Evolutionary conservation across 2,797 vertebrate genomes (phyloP), one percentile per base, ranked within the genome.

Genomic region (Synanceia verrucosa): DNA sequence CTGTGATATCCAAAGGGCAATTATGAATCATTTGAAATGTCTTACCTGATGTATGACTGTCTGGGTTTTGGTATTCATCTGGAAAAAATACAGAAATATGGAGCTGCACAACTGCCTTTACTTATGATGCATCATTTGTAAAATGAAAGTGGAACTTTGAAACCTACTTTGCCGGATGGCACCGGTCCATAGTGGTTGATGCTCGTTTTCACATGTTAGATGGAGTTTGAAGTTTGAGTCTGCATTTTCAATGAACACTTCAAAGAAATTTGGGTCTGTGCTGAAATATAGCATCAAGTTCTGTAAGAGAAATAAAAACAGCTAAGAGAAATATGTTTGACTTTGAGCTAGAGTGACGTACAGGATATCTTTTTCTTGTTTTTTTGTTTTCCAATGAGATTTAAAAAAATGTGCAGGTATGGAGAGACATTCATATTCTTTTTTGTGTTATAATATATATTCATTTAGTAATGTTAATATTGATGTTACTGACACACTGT

Each of bases 201-300:
- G 11, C 21, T 23, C 23, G 0, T 9, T 28, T 26, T 23, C 0
- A 2, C 23, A 2, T 1, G 1, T 6, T 19, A 46, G 44, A 2
- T 23, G 1, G 12, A 47, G 12, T 8, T 2, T 1, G 3, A 47
- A 47, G 11, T 47, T 1, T 47, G 2, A 28, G 31, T 24, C 18
- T 14, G 68, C 59, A 47, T 39, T 62, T 29, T 24, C 5, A 24
- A n/a, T 14, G 24, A n/a, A 71, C 33, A 63, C 41, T 39, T 56
- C 50, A 13, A 23, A 56, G 41, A 56, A 71, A 28, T 57, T 51
- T 26, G 43, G 60, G 26, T 5, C 9, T 23, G 3, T 14, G 11
- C 19, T 36, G 10, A 24, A 5, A 55, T 33, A 21, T 41, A 72
- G 52, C 21, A 16, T 36, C 26, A 65, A 12, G 0, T 16, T 26